phyloP scores from a whole-genome alignment of 2,888 invertebrate species.

The Ochropacha duplaris region DNA sequence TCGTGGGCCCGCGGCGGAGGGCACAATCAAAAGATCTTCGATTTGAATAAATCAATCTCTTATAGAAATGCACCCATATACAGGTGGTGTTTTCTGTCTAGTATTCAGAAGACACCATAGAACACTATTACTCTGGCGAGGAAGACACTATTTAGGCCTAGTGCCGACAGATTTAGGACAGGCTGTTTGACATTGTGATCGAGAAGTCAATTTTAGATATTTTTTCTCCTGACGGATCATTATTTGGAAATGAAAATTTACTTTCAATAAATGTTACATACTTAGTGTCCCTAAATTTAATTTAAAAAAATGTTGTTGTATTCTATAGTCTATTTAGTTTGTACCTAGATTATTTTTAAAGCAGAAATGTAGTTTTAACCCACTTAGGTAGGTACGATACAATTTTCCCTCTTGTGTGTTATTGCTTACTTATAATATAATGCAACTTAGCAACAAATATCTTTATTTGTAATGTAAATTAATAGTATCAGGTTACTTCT shows the following conservation, averaged over 20 bases:
- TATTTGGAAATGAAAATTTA: too few species aligned
- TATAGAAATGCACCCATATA: slow-evolving; percentile 78
- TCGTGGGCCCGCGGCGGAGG: slow-evolving; percentile 67
- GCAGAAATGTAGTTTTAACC: background rate
- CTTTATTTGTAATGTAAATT: background rate
- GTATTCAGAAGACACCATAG: background rate
- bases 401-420: background rate
- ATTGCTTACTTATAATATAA: background rate
- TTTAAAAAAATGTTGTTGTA: too few species aligned
- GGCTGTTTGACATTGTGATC: too few species aligned
- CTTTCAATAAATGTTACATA: too few species aligned
- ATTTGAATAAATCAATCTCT: slow-evolving; percentile 82
- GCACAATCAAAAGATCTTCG: slow-evolving; percentile 74
- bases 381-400: background rate
- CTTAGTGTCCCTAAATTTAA: too few species aligned
- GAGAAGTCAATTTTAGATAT: too few species aligned
- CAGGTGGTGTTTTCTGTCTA: slow-evolving; percentile 39
- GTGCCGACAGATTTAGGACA: too few species aligned
- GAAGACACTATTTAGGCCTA: too few species aligned
- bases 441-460: background rate
- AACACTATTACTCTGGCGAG: background rate
- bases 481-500: background rate
- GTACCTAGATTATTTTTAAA: too few species aligned
- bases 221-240: too few species aligned
- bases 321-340: too few species aligned